A percentile compares a stretch with the other conserved stretches of the same genome.
Evolutionary conservation across 1,140 invertebrate genomes (phyloP).

Genomic region (Aporrectodea caliginosa): DNA sequence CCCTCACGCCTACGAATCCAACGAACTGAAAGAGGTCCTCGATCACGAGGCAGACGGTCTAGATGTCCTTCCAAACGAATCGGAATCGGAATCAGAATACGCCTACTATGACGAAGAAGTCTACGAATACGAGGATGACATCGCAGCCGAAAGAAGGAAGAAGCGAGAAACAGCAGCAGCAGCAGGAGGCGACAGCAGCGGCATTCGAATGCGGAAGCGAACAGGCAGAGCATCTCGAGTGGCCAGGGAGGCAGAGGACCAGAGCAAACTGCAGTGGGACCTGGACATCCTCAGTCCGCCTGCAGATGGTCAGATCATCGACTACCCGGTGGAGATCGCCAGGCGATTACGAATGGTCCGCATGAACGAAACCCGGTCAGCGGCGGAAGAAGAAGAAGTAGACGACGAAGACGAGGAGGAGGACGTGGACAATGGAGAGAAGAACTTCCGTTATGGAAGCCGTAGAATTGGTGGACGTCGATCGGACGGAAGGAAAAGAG

Average conservation of each 20-base stretch:
- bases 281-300: neutral
- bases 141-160: neutral
- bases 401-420: neutral
- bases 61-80: neutral
- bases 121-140: neutral
- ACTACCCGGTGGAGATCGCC: neutral
- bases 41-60: slow-evolving; percentile 1
- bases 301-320: neutral
- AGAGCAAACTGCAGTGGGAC: neutral
- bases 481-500: neutral
- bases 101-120: slow-evolving; percentile 14
- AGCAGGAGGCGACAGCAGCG: neutral
- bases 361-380: neutral
- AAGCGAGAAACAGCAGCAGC: neutral
- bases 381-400: no score
- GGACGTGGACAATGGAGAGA: neutral
- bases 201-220: neutral
- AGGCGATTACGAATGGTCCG: neutral
- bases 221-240: neutral
- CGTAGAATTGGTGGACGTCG: no score
- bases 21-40: slow-evolving; percentile 12
- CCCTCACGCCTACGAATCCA: neutral
- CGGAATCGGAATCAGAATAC: slow-evolving; percentile 1
- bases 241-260: neutral
- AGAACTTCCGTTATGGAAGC: neutral